Conservation (phyloP, 2,888 invertebrate genomes). For the Ashinkailepas kermadecensis region DNA sequence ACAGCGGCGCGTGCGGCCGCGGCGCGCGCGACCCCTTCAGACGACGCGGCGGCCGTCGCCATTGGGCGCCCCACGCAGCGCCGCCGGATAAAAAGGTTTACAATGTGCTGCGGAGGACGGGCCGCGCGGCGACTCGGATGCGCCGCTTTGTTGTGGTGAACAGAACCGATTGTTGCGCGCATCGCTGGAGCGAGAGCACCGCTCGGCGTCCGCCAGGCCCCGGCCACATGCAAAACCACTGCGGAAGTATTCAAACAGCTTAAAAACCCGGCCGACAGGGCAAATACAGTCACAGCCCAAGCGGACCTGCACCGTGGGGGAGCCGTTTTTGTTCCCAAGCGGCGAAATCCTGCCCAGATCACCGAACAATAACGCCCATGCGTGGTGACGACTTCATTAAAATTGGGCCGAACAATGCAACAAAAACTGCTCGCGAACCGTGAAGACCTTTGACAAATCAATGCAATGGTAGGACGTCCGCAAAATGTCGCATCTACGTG, state of each 20-base stretch:
- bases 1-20: slow-evolving; percentile 7
- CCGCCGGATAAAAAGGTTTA: neutral
- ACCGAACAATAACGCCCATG: no score
- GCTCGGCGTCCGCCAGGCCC: no score
- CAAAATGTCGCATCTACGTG: no score
- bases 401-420: no score
- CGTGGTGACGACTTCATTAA: no score
- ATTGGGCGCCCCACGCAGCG: neutral
- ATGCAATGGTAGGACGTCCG: no score
- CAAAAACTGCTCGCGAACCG: no score
- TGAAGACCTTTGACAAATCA: no score
- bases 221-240: no score
- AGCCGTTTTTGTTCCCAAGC: neutral
- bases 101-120: neutral
- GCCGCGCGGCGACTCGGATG: neutral
- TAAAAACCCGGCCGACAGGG: neutral
- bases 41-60: neutral
- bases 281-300: neutral
- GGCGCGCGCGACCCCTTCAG: neutral
- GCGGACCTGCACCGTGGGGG: neutral
- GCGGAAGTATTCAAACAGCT: neutral
- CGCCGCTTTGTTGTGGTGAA: neutral
- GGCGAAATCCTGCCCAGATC: neutral
- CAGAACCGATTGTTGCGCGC: neutral
- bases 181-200: no score